Percentiles rank a stretch among this genome's conserved stretches.
phyloP scores from a whole-genome alignment of 2,113 vertebrate genomes.

The Gymnobelideus leadbeateri region DNA sequence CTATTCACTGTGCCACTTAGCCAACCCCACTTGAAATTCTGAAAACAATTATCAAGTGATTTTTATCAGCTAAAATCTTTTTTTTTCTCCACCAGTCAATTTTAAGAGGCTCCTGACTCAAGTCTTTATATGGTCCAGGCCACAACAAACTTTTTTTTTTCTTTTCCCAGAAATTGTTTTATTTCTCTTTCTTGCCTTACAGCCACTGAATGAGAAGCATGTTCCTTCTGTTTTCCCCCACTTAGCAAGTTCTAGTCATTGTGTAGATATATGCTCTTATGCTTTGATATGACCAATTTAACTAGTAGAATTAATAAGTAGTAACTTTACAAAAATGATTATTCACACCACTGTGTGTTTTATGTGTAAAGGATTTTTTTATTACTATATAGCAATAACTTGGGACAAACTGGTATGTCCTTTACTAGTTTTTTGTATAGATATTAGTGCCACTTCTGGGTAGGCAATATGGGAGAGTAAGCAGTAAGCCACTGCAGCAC shows the following conservation, averaged over 20 bases:
- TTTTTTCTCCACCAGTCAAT: neutral
- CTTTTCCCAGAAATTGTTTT: neutral
- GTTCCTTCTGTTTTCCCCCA: neutral
- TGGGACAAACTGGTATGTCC: neutral
- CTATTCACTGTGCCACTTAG: too few species aligned
- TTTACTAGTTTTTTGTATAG: neutral
- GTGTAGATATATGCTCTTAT: neutral
- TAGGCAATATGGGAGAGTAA: too few species aligned
- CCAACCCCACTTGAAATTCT: neutral
- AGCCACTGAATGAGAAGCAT: neutral
- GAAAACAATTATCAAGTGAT: neutral
- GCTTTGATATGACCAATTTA: neutral
- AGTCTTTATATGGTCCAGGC: neutral
- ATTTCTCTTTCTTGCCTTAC: neutral
- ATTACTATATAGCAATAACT: neutral
- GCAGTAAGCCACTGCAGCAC: too few species aligned
- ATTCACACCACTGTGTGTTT: neutral
- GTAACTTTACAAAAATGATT: neutral
- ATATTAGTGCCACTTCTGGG: too few species aligned
- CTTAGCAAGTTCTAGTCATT: neutral
- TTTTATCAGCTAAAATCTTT: neutral
- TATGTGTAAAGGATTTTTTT: neutral
- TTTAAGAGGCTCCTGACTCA: neutral
- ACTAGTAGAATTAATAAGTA: neutral
- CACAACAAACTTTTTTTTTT: neutral